These are phyloP conservation scores for Arothron firmamentum DNA, from an alignment of 2,113 vertebrate genomes.

Conservation along the genomic window DNA sequence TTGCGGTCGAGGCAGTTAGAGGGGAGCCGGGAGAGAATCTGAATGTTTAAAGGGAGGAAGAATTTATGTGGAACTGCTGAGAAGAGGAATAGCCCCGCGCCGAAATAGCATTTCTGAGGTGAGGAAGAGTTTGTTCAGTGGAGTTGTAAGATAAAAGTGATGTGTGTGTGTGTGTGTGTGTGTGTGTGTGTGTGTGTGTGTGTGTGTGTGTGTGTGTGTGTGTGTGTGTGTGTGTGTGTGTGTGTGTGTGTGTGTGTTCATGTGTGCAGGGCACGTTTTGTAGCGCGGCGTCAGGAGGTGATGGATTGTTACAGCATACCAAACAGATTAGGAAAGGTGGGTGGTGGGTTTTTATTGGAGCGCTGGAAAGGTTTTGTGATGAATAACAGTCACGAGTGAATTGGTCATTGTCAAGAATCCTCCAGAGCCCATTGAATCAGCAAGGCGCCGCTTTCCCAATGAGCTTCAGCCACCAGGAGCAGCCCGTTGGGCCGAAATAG, in stretches of 20 bases:
- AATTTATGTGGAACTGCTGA: constrained; percentile 60
- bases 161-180: constrained; percentile 16
- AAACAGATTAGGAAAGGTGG: constrained; percentile 64
- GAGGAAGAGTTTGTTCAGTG: constrained; percentile 58
- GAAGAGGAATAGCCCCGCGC: constrained; percentile 52
- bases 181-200: constrained; percentile 21
- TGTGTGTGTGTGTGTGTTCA: constrained; percentile 20
- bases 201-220: constrained; percentile 23
- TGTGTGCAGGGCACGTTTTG: constrained; percentile 23
- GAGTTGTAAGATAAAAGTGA: constrained; percentile 50
- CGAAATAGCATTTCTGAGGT: constrained; percentile 61
- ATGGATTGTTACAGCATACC: constrained; percentile 69
- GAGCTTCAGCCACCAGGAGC: constrained; percentile 59
- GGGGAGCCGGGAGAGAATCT: constrained; percentile 35
- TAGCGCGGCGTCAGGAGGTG: constrained; percentile 56
- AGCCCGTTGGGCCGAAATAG: constrained; percentile 61
- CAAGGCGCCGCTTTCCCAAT: constrained; percentile 59
- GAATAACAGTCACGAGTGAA: constrained; percentile 71
- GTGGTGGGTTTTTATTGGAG: constrained; percentile 66
- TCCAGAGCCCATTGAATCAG: constrained; percentile 66
- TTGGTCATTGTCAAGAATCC: constrained; percentile 72
- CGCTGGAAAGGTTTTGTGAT: constrained; percentile 68
- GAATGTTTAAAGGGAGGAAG: constrained; percentile 50
- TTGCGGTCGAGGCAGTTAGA: constrained; percentile 42
- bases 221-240: constrained; percentile 23